Percentiles rank a stretch among this genome's conserved stretches.
Conservation (phyloP, 1,140 invertebrate species). For the Teleopsis dalmanni region DNA sequence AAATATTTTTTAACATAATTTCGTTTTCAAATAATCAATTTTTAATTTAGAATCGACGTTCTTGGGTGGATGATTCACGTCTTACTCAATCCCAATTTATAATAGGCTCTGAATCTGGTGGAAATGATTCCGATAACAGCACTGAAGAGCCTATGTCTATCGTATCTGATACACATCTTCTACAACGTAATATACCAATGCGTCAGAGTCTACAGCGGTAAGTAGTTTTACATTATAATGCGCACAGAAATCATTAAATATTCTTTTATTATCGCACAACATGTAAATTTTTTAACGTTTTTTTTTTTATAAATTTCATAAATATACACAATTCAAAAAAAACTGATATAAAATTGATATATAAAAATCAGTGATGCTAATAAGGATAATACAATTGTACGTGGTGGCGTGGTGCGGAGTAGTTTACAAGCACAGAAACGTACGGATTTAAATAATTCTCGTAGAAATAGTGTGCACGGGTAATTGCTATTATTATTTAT, state of each 20-base stretch:
- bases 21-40: background rate
- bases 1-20: background rate
- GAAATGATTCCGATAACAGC: conserved; percentile 71
- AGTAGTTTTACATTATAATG: conserved; percentile 14
- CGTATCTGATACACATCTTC: conserved; percentile 35
- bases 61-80: conserved; percentile 66
- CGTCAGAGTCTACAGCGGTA: conserved; percentile 47
- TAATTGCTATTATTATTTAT: conserved; percentile 15
- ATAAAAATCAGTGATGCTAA: conserved; percentile 24
- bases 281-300: conserved; percentile 14
- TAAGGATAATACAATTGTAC: conserved; percentile 36
- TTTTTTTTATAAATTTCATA: conserved; percentile 29
- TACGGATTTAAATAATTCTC: conserved; percentile 41
- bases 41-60: conserved; percentile 55
- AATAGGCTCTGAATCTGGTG: conserved; percentile 56
- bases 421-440: conserved; percentile 42
- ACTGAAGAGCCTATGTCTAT: conserved; percentile 51
- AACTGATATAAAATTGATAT: background rate
- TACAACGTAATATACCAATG: conserved; percentile 43
- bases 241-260: background rate
- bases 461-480: conserved; percentile 45
- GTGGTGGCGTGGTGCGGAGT: conserved; percentile 33
- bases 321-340: background rate
- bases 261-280: background rate
- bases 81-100: conserved; percentile 51